These are phyloP conservation scores for Drosophila carrolli DNA, from an alignment of 1,140 invertebrate genomes.

Conservation along the genomic window DNA sequence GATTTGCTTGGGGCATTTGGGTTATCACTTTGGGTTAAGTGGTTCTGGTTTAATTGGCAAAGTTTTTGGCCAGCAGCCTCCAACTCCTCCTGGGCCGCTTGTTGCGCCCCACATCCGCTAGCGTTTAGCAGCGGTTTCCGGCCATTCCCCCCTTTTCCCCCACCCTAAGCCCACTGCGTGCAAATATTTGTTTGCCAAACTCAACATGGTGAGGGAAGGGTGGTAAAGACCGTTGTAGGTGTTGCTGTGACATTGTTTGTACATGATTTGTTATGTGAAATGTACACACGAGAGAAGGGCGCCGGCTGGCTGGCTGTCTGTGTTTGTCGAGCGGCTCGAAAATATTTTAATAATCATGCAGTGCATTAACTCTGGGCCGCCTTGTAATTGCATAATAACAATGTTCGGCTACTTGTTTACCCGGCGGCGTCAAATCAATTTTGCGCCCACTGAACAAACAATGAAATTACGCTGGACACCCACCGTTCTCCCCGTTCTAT, in stretches of 20 bases:
- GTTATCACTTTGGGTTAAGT: constrained; percentile 54
- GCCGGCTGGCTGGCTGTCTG: constrained; percentile 1
- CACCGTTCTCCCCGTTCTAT: background rate
- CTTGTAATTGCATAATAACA: constrained; percentile 78
- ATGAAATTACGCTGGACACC: constrained; percentile 6
- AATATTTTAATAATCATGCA: constrained; percentile 79
- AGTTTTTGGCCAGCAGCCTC: constrained; percentile 39
- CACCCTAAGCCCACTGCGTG: constrained; percentile 18
- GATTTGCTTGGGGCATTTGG: constrained; percentile 73
- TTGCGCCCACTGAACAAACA: constrained; percentile 51
- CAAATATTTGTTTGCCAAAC: constrained; percentile 71
- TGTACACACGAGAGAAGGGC: constrained; percentile 27
- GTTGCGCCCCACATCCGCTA: constrained; percentile 42
- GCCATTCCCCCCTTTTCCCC: constrained; percentile 4
- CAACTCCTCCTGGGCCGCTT: constrained; percentile 14
- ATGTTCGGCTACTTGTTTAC: constrained; percentile 42
- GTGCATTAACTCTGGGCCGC: constrained; percentile 67
- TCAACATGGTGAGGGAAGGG: background rate
- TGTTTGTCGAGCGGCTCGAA: constrained; percentile 30
- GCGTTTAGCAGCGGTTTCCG: constrained; percentile 58
- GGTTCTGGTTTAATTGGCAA: constrained; percentile 58
- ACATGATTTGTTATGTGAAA: constrained; percentile 78
- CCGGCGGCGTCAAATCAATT: constrained; percentile 43
- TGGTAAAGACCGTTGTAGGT: constrained; percentile 24
- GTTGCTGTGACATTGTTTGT: constrained; percentile 71